Percentiles rank a stretch among this genome's conserved stretches.
Conservation (phyloP, 2,888 invertebrate genomes). For the Drosophila kokeensis region DNA sequence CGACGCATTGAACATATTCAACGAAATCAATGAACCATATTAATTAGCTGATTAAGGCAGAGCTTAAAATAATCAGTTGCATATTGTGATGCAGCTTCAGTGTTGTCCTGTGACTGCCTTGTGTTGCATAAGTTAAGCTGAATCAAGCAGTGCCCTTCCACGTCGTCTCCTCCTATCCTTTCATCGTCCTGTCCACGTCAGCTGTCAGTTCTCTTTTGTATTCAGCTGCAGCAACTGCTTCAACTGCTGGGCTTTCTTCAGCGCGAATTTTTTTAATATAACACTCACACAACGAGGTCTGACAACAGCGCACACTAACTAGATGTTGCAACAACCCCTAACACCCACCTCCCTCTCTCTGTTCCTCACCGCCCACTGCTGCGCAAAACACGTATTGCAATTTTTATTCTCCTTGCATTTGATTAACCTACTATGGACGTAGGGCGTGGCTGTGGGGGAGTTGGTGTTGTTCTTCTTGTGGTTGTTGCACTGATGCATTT, state of each 20-base stretch:
- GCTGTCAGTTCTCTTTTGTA: conserved; percentile 66
- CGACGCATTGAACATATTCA: background rate
- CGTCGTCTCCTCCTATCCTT: conserved; percentile 6
- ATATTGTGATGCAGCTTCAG: background rate
- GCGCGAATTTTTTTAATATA: conserved; percentile 69
- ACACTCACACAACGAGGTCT: conserved; percentile 56
- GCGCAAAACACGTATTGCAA: conserved; percentile 38
- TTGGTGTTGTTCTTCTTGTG: conserved; percentile 43
- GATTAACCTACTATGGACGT: conserved; percentile 75
- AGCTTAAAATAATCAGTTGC: conserved; percentile 16
- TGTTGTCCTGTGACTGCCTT: conserved; percentile 20
- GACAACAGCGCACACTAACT: conserved; percentile 68
- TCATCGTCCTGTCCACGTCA: conserved; percentile 52
- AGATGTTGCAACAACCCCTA: conserved; percentile 35
- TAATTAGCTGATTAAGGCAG: background rate
- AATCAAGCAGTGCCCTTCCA: conserved; percentile 25
- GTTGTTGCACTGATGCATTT: conserved; percentile 57
- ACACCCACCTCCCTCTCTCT: background rate
- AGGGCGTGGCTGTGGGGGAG: conserved; percentile 33
- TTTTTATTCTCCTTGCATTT: conserved; percentile 72
- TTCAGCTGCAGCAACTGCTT: conserved; percentile 21
- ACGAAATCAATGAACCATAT: background rate
- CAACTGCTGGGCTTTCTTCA: conserved; percentile 36
- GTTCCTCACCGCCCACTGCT: background rate
- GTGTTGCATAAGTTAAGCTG: conserved; percentile 34